phyloP scores from a whole-genome alignment of 2,797 vertebrate genomes.

The Mormyrus hasselquistii region DNA sequence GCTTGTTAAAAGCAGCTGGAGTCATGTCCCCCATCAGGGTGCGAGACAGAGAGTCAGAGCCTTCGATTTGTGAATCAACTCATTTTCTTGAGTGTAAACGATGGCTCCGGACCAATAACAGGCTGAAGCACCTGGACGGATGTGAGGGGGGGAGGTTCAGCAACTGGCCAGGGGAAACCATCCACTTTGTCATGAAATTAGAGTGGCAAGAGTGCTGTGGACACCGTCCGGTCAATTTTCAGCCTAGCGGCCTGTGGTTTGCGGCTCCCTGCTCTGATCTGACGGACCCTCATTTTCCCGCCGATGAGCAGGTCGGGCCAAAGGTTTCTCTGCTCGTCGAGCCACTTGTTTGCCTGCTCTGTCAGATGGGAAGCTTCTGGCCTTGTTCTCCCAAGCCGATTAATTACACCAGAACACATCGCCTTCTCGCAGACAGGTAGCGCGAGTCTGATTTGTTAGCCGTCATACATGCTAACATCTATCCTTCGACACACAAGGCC shows the following conservation, averaged over 20 bases:
- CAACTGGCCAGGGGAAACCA: neutral
- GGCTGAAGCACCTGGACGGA: neutral
- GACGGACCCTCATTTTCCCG: neutral
- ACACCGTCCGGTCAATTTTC: neutral
- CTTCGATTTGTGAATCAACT: neutral
- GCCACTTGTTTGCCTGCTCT: neutral
- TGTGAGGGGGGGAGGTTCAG: neutral
- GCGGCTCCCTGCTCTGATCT: neutral
- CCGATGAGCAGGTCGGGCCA: neutral
- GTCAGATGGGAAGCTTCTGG: neutral
- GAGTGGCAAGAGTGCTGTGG: neutral
- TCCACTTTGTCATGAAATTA: neutral
- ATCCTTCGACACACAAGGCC: neutral
- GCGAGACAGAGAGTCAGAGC: neutral
- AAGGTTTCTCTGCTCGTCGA: neutral
- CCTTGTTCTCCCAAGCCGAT: neutral
- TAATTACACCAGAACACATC: neutral
- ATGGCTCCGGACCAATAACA: neutral
- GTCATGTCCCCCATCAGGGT: too few species aligned
- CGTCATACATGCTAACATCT: conserved; percentile 3
- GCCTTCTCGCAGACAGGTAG: neutral
- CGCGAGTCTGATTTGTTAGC: neutral
- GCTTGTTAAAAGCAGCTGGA: neutral
- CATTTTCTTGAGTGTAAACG: neutral
- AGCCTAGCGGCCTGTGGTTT: neutral